A percentile compares a stretch with the other conserved stretches of the same genome.
phyloP scores from a whole-genome alignment of 2,113 vertebrate genomes.

The Orthonyx spaldingii region DNA sequence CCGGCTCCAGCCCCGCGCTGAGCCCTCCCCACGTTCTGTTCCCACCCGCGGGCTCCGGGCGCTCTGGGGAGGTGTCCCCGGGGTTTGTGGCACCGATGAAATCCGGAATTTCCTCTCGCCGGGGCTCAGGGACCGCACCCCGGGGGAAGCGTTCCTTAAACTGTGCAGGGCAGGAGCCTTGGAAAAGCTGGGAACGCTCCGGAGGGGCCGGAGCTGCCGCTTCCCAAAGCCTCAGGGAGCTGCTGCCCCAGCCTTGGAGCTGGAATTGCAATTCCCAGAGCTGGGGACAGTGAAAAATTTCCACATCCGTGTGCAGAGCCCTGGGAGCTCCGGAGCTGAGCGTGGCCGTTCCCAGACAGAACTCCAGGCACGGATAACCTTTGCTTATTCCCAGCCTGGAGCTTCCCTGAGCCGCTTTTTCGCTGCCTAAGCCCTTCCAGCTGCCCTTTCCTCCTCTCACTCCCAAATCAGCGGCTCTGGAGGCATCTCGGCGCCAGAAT shows the following conservation, averaged over 20 bases:
- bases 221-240: not conserved
- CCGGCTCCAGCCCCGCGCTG: not conserved
- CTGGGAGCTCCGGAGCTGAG: not conserved
- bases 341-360: not conserved
- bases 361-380: not conserved
- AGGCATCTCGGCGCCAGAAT: not conserved
- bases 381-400: not conserved
- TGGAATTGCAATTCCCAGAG: not conserved
- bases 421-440: not conserved
- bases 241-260: not conserved
- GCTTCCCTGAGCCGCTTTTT: not conserved
- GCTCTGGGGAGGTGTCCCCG: not conserved
- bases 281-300: accelerated
- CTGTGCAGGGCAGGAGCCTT: accelerated
- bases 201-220: accelerated
- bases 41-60: too few species aligned
- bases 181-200: accelerated
- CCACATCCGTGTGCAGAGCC: not conserved
- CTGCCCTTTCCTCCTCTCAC: not conserved
- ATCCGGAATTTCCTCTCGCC: accelerated
- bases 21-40: not conserved
- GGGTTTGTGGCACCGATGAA: accelerated
- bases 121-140: not conserved
- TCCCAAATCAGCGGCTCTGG: not conserved
- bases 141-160: not conserved